These are phyloP conservation scores for Nycticebus coucang DNA, from an alignment of 2,113 vertebrate genomes.

Conservation along the genomic window DNA sequence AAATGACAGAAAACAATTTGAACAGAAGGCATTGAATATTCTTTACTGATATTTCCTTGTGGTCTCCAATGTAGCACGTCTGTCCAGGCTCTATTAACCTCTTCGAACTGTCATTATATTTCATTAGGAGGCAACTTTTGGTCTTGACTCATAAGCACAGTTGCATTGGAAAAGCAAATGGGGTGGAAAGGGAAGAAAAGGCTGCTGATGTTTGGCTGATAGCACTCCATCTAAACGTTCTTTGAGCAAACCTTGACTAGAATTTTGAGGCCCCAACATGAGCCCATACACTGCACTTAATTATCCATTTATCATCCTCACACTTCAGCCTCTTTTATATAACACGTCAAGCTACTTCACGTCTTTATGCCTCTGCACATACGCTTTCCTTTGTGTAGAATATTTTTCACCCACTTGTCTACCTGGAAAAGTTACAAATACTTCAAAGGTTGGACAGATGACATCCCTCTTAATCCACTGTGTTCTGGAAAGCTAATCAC, in stretches of 20 bases:
- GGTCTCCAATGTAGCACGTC: not conserved
- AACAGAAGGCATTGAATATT: not conserved
- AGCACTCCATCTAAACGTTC: not conserved
- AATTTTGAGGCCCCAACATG: not conserved
- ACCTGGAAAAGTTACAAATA: constrained; percentile 2
- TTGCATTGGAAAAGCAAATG: constrained; percentile 17
- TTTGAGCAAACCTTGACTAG: not conserved
- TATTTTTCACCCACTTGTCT: not conserved
- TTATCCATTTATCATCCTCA: not conserved
- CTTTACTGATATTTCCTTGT: not conserved
- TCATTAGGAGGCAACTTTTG: constrained; percentile 1
- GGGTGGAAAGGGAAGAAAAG: not conserved
- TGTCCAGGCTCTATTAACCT: not conserved
- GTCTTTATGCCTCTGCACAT: not conserved
- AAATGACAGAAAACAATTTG: not conserved
- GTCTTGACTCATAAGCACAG: constrained; percentile 1
- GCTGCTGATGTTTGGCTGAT: not conserved
- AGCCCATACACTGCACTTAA: not conserved
- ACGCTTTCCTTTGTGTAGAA: not conserved
- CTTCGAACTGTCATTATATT: constrained; percentile 41
- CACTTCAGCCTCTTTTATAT: not conserved
- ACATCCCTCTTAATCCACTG: not conserved
- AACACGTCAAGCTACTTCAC: constrained; percentile 4
- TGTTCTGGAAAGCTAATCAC: not conserved
- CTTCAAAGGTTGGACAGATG: not conserved